Conservation (phyloP, 2,888 invertebrate species). For the Drosophila dives region DNA sequence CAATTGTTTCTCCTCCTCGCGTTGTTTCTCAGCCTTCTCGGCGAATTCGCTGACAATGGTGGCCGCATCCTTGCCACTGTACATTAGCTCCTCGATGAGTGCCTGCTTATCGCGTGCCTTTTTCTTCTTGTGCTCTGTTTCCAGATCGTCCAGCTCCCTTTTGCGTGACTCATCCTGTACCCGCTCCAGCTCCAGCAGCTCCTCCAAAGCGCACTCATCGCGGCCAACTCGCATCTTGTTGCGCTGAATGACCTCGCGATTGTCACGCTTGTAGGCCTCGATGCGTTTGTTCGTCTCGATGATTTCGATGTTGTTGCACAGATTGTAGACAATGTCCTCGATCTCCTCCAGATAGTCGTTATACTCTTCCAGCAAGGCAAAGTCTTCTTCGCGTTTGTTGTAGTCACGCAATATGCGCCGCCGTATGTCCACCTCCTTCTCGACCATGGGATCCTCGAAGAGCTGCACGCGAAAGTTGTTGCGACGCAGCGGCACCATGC, state of each 20-base stretch:
- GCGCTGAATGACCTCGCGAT: conserved; percentile 92
- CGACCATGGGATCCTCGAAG: conserved; percentile 98
- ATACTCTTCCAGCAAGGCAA: conserved; percentile 91
- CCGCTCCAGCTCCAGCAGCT: conserved; percentile 92
- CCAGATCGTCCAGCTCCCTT: conserved; percentile 89
- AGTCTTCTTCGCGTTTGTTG: conserved; percentile 98
- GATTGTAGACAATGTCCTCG: conserved; percentile 95
- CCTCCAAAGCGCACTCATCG: conserved; percentile 94
- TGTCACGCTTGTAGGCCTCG: conserved; percentile 95
- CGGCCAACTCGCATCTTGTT: conserved; percentile 91
- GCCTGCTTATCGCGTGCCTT: conserved; percentile 95
- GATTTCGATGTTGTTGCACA: conserved; percentile 95
- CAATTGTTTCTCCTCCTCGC: conserved; percentile 86
- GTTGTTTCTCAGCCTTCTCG: conserved; percentile 88
- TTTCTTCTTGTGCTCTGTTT: conserved; percentile 90
- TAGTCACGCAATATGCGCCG: conserved; percentile 95
- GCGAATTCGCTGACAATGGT: conserved; percentile 94
- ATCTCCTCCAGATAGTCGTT: conserved; percentile 99
- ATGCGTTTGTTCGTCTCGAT: conserved; percentile 95
- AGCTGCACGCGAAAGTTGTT: conserved; percentile 97
- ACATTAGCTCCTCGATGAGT: conserved; percentile 97
- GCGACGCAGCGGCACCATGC: conserved; percentile 93
- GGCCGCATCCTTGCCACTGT: conserved; percentile 95
- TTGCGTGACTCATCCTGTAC: conserved; percentile 91
- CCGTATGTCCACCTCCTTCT: conserved; percentile 98